phyloP scores from a whole-genome alignment of 2,888 invertebrate genomes.

The Polyommatus icarus region DNA sequence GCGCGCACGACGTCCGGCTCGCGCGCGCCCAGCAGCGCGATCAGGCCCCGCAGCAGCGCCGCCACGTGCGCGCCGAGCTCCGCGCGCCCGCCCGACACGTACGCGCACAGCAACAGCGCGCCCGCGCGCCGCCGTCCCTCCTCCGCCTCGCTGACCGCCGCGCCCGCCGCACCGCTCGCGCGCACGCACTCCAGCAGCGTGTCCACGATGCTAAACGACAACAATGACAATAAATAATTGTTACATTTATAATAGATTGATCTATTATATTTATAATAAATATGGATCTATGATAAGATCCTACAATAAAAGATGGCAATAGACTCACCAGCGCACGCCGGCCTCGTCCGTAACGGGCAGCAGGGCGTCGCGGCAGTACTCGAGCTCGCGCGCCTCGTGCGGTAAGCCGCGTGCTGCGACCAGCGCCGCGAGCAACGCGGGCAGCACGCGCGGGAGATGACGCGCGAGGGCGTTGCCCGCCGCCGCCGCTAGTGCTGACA shows the following conservation, averaged over 20 bases:
- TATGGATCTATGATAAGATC: not conserved
- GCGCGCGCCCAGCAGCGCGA: constrained; percentile 90
- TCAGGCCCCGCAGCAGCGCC: constrained; percentile 91
- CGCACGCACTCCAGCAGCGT: constrained; percentile 89
- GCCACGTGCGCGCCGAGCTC: constrained; percentile 94
- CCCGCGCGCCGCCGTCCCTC: constrained; percentile 84
- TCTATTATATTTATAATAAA: not conserved
- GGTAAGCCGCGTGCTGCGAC: constrained; percentile 84
- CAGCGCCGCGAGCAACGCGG: constrained; percentile 90
- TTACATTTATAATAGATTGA: too few species aligned
- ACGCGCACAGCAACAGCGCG: constrained; percentile 93
- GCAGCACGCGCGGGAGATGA: constrained; percentile 94
- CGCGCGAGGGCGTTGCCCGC: constrained; percentile 95
- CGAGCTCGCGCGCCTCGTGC: constrained; percentile 87
- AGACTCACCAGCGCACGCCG: constrained; percentile 88
- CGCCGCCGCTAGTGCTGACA: constrained; percentile 96
- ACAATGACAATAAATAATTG: not conserved
- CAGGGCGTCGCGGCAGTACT: constrained; percentile 95
- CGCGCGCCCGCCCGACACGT: constrained; percentile 93
- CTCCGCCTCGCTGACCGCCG: constrained; percentile 86
- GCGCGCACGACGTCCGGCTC: constrained; percentile 88
- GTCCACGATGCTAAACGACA: constrained; percentile 85
- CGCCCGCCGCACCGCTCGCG: constrained; percentile 81
- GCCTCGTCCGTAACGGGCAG: constrained; percentile 93
- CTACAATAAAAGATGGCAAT: not conserved